Base-by-base conservation (phyloP, 1,140 invertebrate genomes). In the Ctenoplectra terminalis region DNA sequence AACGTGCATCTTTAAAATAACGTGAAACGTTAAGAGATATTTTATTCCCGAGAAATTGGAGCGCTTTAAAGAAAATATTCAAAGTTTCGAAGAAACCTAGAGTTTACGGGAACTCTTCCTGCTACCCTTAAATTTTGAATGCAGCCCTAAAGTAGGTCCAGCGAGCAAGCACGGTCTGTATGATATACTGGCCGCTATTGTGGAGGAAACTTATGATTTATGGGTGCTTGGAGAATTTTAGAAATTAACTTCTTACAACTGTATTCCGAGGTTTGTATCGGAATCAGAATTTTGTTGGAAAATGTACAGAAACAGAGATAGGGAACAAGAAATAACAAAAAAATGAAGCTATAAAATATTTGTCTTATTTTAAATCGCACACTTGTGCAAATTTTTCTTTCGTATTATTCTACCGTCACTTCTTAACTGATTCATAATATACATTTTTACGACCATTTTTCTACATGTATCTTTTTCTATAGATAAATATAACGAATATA, bases 61-160 rank as follows among this genome's bases (percentile, higher is more conserved):
- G 50, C 15, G 20, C 9, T 71, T 37, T 8, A 15, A 9, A 8
- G 50, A 11, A 13, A 48, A 34, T 2, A 40, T 64, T 23, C 5
- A 23, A 31, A 71, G 50, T 71, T 54, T n/a, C n/a, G n/a, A 37
- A 29, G 29, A 71, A 71, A 71, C 54, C 69, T 20, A 15, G 1
- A 71, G 15, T 54, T 71, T 9, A 40, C 9, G 13, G 23, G 29
- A 71, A 54, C 23, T 54, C 34, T 20, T 37, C 50, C 26, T 20
- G 13, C 61, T 26, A 9, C 40, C 3, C 37, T 46, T 46, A 46
- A 46, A 46, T 54, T 31, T 37, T 37, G 13, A 54, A 70, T 34
- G 29, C 20, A 52, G 20, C 5, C 20, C 66, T 23, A 15, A 52
- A 52, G 31, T 70, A 37, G 67, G 31, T 69, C 20, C 23, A 29